phyloP scores from a whole-genome alignment of 2,113 vertebrate species.

The Esox niger region DNA sequence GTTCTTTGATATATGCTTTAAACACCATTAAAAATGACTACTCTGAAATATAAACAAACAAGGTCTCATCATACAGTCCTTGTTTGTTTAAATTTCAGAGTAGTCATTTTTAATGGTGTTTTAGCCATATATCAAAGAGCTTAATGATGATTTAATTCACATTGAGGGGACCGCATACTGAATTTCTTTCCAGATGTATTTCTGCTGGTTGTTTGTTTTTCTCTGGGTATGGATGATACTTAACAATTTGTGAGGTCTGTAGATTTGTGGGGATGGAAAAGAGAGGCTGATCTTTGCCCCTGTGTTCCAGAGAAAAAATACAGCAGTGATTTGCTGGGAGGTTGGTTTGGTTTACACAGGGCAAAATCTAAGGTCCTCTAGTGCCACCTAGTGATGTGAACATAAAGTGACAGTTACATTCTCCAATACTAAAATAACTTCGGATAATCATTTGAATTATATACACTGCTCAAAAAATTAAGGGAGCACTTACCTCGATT shows the following conservation, averaged over 20 bases:
- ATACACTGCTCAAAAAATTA: too few species aligned
- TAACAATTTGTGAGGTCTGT: conserved; percentile 34
- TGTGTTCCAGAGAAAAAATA: conserved; percentile 58
- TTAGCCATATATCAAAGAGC: conserved; percentile 8
- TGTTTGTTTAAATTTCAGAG: conserved; percentile 7
- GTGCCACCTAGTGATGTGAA: conserved; percentile 63
- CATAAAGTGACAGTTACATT: neutral
- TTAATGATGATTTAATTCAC: conserved; percentile 26
- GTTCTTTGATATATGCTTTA: conserved; percentile 7
- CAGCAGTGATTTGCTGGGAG: conserved; percentile 24
- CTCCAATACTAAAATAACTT: neutral
- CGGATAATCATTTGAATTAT: neutral
- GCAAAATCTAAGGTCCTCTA: conserved; percentile 26
- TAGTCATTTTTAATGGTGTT: neutral
- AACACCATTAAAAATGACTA: neutral
- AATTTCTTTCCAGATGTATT: conserved; percentile 46
- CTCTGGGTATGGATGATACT: conserved; percentile 47
- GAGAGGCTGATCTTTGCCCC: conserved; percentile 57
- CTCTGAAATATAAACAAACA: conserved; percentile 7
- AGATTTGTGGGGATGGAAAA: conserved; percentile 56
- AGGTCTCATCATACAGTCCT: neutral
- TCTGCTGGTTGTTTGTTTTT: conserved; percentile 49
- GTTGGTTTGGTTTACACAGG: neutral
- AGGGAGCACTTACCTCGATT: too few species aligned
- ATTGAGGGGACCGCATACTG: conserved; percentile 8